Percentiles rank a stretch among this genome's conserved stretches.
Conservation (phyloP, 2,888 invertebrate genomes). For the Teinopalpus imperialis region DNA sequence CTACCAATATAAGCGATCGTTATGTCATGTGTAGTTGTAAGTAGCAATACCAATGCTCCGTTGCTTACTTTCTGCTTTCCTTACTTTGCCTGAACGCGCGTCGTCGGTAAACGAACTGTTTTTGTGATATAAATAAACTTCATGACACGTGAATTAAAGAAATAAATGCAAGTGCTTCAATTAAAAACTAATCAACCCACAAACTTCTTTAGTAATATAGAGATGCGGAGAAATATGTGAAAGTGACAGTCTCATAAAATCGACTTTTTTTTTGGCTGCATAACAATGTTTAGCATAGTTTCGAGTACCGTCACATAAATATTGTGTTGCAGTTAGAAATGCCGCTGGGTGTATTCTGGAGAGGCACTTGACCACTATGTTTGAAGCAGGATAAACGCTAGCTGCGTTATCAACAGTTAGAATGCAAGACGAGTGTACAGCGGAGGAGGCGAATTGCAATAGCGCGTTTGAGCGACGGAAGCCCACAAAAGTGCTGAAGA, state of each 20-base stretch:
- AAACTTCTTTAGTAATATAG: constrained; percentile 46
- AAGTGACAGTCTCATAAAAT: constrained; percentile 69
- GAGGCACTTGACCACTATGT: constrained; percentile 70
- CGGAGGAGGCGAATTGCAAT: constrained; percentile 65
- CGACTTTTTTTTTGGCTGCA: constrained; percentile 62
- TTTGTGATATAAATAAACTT: constrained; percentile 50
- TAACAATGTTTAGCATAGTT: constrained; percentile 68
- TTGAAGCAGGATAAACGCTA: constrained; percentile 65
- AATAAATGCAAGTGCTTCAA: constrained; percentile 52
- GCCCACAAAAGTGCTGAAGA: constrained; percentile 77
- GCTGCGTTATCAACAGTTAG: constrained; percentile 57
- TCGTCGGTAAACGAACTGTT: constrained; percentile 66
- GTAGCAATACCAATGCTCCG: constrained; percentile 39
- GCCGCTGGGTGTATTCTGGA: constrained; percentile 51
- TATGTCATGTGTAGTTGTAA: constrained; percentile 61
- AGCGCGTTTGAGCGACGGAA: constrained; percentile 63
- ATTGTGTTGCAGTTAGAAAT: constrained; percentile 48
- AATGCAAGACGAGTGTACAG: constrained; percentile 74
- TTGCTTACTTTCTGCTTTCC: constrained; percentile 71
- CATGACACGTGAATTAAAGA: constrained; percentile 46
- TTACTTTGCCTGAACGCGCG: constrained; percentile 68
- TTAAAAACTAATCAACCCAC: constrained; percentile 41
- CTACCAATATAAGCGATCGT: constrained; percentile 52
- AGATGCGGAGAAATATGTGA: constrained; percentile 63
- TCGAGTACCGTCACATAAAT: constrained; percentile 61